Evolutionary conservation across 2,888 invertebrate species (phyloP).

Genomic region (Hypselothyrea guttata): DNA sequence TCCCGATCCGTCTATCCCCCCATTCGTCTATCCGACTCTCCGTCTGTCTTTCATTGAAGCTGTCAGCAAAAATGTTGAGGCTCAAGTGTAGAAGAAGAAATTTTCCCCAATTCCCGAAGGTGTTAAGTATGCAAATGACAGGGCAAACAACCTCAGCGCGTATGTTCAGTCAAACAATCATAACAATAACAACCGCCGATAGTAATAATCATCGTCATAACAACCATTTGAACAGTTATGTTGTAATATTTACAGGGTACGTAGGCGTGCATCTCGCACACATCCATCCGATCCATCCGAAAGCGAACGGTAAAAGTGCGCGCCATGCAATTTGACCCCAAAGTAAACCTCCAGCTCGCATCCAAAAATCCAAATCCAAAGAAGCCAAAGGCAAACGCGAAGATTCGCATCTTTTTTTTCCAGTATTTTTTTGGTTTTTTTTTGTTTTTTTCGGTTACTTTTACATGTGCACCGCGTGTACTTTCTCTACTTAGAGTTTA

Average conservation of each 20-base stretch:
- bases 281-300: constrained; percentile 33
- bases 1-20: too few species aligned
- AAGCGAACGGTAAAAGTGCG: constrained; percentile 71
- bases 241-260: constrained; percentile 71
- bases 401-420: constrained; percentile 68
- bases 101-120: constrained; percentile 60
- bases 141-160: constrained; percentile 42
- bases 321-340: constrained; percentile 66
- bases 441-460: constrained; percentile 57
- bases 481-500: constrained; percentile 75
- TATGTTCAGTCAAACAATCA: constrained; percentile 18
- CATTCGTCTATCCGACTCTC: constrained; percentile 4
- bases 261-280: constrained; percentile 38
- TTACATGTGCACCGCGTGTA: constrained; percentile 69
- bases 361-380: constrained; percentile 37
- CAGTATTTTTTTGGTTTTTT: constrained; percentile 10
- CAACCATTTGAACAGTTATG: constrained; percentile 50
- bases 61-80: constrained; percentile 31
- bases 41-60: constrained; percentile 29
- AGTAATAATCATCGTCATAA: constrained; percentile 8
- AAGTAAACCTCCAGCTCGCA: constrained; percentile 58
- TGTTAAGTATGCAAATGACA: constrained; percentile 77
- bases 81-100: constrained; percentile 51
- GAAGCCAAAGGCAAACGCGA: constrained; percentile 49
- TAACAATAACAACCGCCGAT: constrained; percentile 26